Base-by-base conservation (phyloP, 2,888 invertebrate genomes). In the Caenorhabditis drosophilae region DNA sequence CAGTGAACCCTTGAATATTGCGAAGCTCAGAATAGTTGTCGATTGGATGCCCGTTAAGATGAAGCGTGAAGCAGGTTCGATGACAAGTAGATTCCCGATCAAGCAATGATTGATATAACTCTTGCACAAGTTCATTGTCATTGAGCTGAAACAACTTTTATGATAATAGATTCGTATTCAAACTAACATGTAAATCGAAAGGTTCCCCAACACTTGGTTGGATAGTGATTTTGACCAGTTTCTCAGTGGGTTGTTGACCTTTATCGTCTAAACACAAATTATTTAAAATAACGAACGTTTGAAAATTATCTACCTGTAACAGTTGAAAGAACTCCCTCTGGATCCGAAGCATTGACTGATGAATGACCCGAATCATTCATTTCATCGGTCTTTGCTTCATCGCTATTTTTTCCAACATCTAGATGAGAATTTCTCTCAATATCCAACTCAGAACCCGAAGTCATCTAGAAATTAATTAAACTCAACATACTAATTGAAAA, bases 41-140 rank as follows among this genome's bases (percentile, higher is more conserved):
- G 73, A 98, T 87, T 0, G 93, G 92, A 54, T 90, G 90, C 34
- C 93, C 93, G 81, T 97, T 93, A 46, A 97, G 87, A 20, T 63
- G 60, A 22, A 76, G 61, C 20, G 76, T 60, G 41, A 98, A 98
- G 84, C 98, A 98, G 0, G 98, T 98, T 53, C 97, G 89, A 84
- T 97, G 96, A 83, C 97, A 98, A 0, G 97, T 96, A 84, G 97
- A 95, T 85, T 98, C 98, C 25, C 96, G 89, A 84, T 98, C 98
- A 92, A 97, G 95, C 48, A 98, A 86, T 67, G 97, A 88, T 86
- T 98, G 97, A 85, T 97, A 96, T 64, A 98, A 94, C 87, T 98
- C 98, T 87, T 90, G 89, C 1, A 98, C 96, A 72, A 98, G 87
- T 85, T 98, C 95, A 91, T 95, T 93, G 84, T 94, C 93, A 22